A percentile compares a stretch with the other conserved stretches of the same genome.
Conservation (phyloP, 2,113 vertebrate genomes). For the Microcebus murinus region DNA sequence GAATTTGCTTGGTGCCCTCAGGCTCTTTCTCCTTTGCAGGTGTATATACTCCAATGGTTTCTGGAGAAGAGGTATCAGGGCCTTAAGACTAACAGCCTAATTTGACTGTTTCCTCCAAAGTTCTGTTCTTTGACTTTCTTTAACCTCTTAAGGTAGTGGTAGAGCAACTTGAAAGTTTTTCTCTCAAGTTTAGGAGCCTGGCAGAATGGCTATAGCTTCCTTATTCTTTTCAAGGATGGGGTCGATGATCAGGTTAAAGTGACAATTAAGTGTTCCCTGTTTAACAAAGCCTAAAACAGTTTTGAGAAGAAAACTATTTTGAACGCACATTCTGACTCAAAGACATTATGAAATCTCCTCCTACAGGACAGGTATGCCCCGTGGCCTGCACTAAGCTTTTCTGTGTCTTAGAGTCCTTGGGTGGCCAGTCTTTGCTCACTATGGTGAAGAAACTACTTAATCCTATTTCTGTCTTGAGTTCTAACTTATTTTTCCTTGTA, state of each 20-base stretch:
- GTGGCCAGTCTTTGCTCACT: background rate
- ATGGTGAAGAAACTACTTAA: background rate
- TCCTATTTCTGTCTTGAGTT: slow-evolving; percentile 45
- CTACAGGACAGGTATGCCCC: background rate
- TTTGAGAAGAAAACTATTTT: slow-evolving; percentile 45
- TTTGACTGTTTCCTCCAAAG: background rate
- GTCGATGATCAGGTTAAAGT: slow-evolving; percentile 8
- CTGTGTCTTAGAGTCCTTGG: background rate
- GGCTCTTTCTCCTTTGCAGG: slow-evolving; percentile 12
- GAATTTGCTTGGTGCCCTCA: slow-evolving; percentile 36
- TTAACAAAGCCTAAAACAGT: slow-evolving; percentile 26
- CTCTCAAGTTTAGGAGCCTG: slow-evolving; percentile 12
- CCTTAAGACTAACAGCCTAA: background rate
- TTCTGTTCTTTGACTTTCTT: slow-evolving; percentile 28
- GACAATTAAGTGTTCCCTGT: background rate
- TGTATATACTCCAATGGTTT: background rate
- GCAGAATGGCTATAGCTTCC: background rate
- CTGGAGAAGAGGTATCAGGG: background rate
- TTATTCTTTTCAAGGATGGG: background rate
- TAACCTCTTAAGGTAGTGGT: background rate
- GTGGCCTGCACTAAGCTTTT: background rate
- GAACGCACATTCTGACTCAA: background rate
- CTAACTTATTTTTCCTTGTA: slow-evolving; percentile 42
- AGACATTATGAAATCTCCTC: background rate
- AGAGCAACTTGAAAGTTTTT: slow-evolving; percentile 47